These are phyloP conservation scores for Ommatoiulus sabulosus DNA, from an alignment of 2,888 invertebrate genomes.

Conservation along the genomic window DNA sequence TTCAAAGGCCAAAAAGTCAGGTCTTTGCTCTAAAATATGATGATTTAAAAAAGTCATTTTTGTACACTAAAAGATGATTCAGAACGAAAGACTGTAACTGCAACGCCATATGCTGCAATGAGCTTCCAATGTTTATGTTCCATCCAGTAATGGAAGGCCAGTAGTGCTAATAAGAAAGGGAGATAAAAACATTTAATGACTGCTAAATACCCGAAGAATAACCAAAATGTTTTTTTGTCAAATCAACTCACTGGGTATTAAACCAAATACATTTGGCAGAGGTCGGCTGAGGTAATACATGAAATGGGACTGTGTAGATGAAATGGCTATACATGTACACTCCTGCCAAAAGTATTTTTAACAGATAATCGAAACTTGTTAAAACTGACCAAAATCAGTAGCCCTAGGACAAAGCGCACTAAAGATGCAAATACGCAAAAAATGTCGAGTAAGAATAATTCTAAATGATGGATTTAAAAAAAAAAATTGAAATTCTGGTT, in stretches of 20 bases:
- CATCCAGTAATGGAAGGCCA: conserved; percentile 88
- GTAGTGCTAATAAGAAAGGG: conserved; percentile 75
- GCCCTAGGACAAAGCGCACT: conserved; percentile 86
- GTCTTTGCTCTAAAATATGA: no score
- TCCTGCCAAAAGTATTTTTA: conserved; percentile 80
- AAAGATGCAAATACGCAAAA: conserved; percentile 66
- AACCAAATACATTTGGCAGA: conserved; percentile 93
- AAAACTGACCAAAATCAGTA: conserved; percentile 81
- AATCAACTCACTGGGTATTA: conserved; percentile 82
- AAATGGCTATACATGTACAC: conserved; percentile 84
- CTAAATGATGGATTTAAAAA: no score
- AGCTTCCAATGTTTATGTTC: conserved; percentile 80
- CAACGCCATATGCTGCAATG: conserved; percentile 85
- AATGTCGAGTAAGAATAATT: no score
- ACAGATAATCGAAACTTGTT: conserved; percentile 80
- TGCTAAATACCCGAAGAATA: no score
- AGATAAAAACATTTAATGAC: conserved; percentile 63
- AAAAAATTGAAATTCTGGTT: no score
- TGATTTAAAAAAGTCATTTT: no score
- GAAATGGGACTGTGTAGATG: conserved; percentile 96
- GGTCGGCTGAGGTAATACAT: conserved; percentile 96
- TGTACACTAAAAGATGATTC: no score
- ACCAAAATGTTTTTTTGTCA: background rate
- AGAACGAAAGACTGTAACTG: conserved; percentile 89
- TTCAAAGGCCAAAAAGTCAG: no score